phyloP scores from a whole-genome alignment of 2,797 vertebrate genomes.

The Clamator glandarius region DNA sequence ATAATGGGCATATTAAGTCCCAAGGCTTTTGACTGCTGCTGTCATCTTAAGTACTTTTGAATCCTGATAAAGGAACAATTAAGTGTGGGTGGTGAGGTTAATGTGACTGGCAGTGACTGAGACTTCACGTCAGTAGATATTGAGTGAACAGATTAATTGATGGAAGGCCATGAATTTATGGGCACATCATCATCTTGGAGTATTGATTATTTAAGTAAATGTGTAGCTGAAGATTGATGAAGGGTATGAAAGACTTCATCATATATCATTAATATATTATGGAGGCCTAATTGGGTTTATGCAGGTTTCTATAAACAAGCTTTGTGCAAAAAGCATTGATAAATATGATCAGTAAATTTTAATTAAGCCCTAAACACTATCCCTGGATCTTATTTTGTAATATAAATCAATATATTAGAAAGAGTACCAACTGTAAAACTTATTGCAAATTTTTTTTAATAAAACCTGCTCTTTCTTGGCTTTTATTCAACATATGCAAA shows the following conservation, averaged over 20 bases:
- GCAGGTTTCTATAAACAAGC: background rate
- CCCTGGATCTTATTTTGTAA: background rate
- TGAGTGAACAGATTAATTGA: background rate
- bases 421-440: background rate
- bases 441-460: slow-evolving; percentile 43
- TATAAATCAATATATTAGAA: slow-evolving; percentile 36
- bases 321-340: background rate
- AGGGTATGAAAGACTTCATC: background rate
- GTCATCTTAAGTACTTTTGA: slow-evolving; percentile 25
- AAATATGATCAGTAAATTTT: slow-evolving; percentile 22
- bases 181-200: background rate
- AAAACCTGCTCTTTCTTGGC: slow-evolving; percentile 46
- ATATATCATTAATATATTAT: background rate
- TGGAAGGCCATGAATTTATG: background rate
- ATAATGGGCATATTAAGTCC: background rate
- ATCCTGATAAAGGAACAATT: background rate
- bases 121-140: background rate
- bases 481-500: slow-evolving; percentile 69
- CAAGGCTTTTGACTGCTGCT: background rate
- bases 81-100: background rate
- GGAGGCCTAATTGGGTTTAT: background rate
- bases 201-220: slow-evolving; percentile 35
- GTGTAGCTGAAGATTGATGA: background rate
- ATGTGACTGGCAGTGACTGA: background rate
- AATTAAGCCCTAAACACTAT: background rate